Base-by-base conservation (phyloP, 2,113 vertebrate genomes). In the Callionymus lyra region DNA sequence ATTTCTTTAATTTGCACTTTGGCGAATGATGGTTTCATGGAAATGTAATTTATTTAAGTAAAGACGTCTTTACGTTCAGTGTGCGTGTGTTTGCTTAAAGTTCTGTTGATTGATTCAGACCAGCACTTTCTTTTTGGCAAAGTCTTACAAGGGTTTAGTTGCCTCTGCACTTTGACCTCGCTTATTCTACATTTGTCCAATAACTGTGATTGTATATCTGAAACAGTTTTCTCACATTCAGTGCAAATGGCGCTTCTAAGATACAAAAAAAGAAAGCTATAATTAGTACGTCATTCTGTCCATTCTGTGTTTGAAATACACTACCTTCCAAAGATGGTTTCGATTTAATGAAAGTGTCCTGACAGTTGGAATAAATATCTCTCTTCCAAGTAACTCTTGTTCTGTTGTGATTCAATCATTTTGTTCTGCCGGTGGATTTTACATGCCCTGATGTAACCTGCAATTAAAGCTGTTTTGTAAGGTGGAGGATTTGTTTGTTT, bases 391-490 rank as follows among this genome's bases (percentile, higher is more conserved):
- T 27, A 27, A 27, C 8, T 4, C 21, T 76, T 77, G 62, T 63
- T 67, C 76, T 68, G 77, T 76, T 76, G 79, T 77, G 68, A 65
- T 59, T 62, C 39, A 62, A 56, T 71, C 59, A 59, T 68, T 60
- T 48, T 73, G 59, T 67, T 53, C 59, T 68, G 54, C 54, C 60
- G 49, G 56, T 68, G 59, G 65, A 76, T 80, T 68, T 71, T 66
- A 67, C 46, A 74, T 74, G 75, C 68, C 68, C 66, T 71, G 55
- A 76, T 73, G 56, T 76, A 68, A 80, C 67, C 62, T 80, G 66
- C 67, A 78, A 82, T 70, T 75, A 80, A 83, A 78, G 53, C 40
- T 63, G 62, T 76, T 80, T 74, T 71, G 56, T 70, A 68, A 75
- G 32, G 21, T 27, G 21, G 4, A 27, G 21, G 21, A 27, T 27